Base-by-base conservation (phyloP, 1,140 invertebrate species). In the Penaeus japonicus region DNA sequence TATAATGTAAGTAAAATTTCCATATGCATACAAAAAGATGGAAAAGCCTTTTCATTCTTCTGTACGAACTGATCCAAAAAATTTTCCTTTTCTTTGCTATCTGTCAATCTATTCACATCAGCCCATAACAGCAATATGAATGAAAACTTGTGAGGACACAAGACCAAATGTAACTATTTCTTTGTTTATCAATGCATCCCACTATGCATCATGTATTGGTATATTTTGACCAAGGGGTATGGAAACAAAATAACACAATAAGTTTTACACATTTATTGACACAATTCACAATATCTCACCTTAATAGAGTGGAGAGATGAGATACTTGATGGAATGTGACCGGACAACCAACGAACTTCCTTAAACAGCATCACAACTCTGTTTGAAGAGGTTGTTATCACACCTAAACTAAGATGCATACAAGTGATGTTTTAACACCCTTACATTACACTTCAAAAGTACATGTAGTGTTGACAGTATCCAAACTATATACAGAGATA, bases 281-380 rank as follows among this genome's bases (percentile, higher is more conserved):
- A 82, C 70, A 82, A 75, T 87, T 82, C 57, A 87, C 79, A 87
- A 55, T 53, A 87, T 87, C 85, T 87, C 85, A 87, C 85, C 85
- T 87, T 87, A 87, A 59, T 82, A 87, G 59, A 73, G 85, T 87
- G 85, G 62, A 87, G 85, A 87, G 80, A 87, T 53, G 65, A 84
- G 83, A 82, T 82, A 82, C 57, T 55, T 73, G 85, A 81, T 82
- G 85, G 85, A 87, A 87, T 87, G 85, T 87, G 85, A 87, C 85
- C 85, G 85, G 85, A 87, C 85, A 87, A 87, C 85, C 85, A 87
- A 87, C 78, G 85, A 82, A 87, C 85, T 87, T 82, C 85, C 79
- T 87, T 62, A 59, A 82, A 87, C 85, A 87, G 85, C 85, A 81
- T 87, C 85, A 82, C 85, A 87, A 87, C 79, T 87, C 85, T 87